Evolutionary conservation across 1,140 invertebrate species (phyloP).

Genomic region (Drosophila rufa): DNA sequence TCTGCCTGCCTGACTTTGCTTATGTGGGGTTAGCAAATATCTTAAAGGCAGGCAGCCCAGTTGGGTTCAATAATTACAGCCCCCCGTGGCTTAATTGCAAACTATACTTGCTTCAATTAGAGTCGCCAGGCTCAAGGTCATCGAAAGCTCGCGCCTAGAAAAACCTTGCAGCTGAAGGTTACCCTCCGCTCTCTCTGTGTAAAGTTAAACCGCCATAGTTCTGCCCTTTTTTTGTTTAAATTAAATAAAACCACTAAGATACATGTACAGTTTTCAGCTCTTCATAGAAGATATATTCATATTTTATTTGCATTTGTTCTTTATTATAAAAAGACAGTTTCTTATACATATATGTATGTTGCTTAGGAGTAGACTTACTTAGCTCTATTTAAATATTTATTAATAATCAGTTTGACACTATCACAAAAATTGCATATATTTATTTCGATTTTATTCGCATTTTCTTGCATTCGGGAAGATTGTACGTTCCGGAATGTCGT

Average conservation of each 20-base stretch:
- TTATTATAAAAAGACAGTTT: conserved; percentile 17
- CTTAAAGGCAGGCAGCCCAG: neutral
- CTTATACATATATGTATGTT: conserved; percentile 21
- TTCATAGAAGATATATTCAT: conserved; percentile 36
- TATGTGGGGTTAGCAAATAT: neutral
- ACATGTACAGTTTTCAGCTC: conserved; percentile 2
- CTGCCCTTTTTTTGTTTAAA: neutral
- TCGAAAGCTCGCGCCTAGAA: conserved; percentile 6
- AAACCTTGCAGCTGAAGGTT: conserved; percentile 22
- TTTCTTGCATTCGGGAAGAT: conserved; percentile 82
- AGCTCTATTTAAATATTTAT: conserved; percentile 2
- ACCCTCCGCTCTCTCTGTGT: neutral
- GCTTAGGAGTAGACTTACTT: conserved; percentile 29
- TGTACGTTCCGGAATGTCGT: conserved; percentile 93
- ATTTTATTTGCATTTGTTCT: conserved; percentile 26
- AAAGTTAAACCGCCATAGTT: neutral
- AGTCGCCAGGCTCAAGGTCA: conserved; percentile 55
- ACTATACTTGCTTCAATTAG: conserved; percentile 12
- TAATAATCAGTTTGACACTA: conserved; percentile 47
- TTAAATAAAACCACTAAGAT: conserved; percentile 47
- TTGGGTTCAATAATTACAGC: neutral
- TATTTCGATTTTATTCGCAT: conserved; percentile 47
- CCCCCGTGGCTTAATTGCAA: neutral
- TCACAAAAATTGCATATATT: conserved; percentile 71
- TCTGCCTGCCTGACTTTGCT: neutral